These are phyloP conservation scores for Araneus ventricosus DNA, from an alignment of 1,140 invertebrate genomes.

Conservation along the genomic window DNA sequence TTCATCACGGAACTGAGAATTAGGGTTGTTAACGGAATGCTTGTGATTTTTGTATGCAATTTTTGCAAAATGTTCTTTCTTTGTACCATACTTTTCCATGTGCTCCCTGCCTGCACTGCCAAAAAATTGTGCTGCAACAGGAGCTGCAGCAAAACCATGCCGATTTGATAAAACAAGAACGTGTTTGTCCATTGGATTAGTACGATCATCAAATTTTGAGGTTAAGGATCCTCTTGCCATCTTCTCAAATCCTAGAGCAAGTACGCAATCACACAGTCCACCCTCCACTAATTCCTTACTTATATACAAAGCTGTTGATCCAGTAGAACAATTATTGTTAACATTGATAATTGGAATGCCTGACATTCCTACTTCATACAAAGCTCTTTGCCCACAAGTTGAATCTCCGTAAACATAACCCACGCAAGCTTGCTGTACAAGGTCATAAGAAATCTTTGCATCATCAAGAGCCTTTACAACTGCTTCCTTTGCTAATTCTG, in stretches of 20 bases:
- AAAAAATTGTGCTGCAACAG: conserved; percentile 96
- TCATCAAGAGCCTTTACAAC: conserved; percentile 93
- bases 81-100: conserved; percentile 98
- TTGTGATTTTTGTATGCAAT: conserved; percentile 99
- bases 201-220: conserved; percentile 90
- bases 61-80: conserved; percentile 95
- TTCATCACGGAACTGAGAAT: conserved; percentile 95
- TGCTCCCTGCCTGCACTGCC: conserved; percentile 97
- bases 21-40: conserved; percentile 97
- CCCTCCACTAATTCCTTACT: conserved; percentile 94
- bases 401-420: conserved; percentile 99
- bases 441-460: conserved; percentile 88
- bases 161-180: conserved; percentile 91
- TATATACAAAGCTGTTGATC: conserved; percentile 93
- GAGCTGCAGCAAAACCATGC: conserved; percentile 88
- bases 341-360: conserved; percentile 99
- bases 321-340: conserved; percentile 99
- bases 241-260: conserved; percentile 98
- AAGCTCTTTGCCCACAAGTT: conserved; percentile 94
- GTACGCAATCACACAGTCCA: conserved; percentile 90
- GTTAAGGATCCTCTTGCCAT: conserved; percentile 96
- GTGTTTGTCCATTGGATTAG: conserved; percentile 96
- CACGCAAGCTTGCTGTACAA: conserved; percentile 93
- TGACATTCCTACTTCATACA: conserved; percentile 97
- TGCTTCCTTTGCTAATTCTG: conserved; percentile 95